Conservation (phyloP, 2,888 invertebrate species). For the Slavum lentiscoides region DNA sequence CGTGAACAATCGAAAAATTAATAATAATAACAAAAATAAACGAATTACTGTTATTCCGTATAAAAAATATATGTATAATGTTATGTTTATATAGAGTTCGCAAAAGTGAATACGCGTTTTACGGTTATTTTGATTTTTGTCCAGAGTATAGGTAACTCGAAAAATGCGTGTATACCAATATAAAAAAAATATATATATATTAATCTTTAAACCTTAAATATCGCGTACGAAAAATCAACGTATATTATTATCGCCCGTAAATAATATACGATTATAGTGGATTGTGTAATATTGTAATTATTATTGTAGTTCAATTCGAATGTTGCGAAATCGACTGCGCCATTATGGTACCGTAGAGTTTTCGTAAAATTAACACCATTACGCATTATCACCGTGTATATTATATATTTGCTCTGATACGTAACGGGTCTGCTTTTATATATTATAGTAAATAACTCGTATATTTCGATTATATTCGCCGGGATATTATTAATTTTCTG, state of each 20-base stretch:
- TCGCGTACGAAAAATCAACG: no score
- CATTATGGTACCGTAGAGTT: not conserved
- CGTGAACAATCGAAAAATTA: constrained; percentile 31
- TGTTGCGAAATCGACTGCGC: not conserved
- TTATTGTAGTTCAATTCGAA: not conserved
- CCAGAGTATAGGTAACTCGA: no score
- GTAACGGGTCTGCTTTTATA: no score
- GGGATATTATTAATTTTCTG: constrained; percentile 10
- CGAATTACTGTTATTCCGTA: not conserved
- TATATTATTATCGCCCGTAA: no score
- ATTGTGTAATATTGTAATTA: not conserved
- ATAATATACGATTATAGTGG: not conserved
- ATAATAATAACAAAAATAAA: not conserved
- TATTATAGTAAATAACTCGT: not conserved
- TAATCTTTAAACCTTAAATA: no score
- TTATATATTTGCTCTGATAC: not conserved
- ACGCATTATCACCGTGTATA: not conserved
- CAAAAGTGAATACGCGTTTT: no score
- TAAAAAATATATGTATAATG: not conserved
- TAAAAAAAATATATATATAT: no score
- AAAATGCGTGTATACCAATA: no score
- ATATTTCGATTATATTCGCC: not conserved
- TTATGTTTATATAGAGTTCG: no score
- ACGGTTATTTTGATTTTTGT: no score
- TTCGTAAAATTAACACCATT: not conserved